Percentiles rank a stretch among this genome's conserved stretches.
These are phyloP conservation scores for Chloropsis cyanopogon DNA, from an alignment of 2,113 vertebrate genomes.

Conservation along the genomic window DNA sequence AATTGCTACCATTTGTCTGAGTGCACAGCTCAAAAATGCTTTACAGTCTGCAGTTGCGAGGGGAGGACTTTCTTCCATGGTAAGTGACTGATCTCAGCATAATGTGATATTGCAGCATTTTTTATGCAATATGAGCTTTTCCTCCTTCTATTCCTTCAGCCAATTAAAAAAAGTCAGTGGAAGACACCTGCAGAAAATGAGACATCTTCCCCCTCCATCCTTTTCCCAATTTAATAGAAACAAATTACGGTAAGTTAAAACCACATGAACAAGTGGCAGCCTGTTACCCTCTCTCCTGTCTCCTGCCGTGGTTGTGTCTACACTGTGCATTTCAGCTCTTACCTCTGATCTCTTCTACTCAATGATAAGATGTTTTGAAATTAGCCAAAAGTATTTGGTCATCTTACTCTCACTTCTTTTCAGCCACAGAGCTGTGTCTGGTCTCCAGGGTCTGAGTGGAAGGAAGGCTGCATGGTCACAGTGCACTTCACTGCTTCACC, in stretches of 20 bases:
- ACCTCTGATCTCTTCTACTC: not conserved
- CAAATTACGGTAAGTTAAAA: not conserved
- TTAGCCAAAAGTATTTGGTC: not conserved
- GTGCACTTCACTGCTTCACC: not conserved
- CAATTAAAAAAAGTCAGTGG: not conserved
- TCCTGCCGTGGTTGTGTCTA: not conserved
- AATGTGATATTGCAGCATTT: not conserved
- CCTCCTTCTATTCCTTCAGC: not conserved
- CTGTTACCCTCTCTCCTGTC: not conserved
- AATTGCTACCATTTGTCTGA: not conserved
- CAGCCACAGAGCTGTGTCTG: not conserved
- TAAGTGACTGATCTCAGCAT: not conserved
- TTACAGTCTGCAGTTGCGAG: not conserved
- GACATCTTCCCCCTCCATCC: accelerated
- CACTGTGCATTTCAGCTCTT: not conserved
- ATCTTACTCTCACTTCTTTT: not conserved
- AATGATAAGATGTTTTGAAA: not conserved
- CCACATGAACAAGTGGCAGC: not conserved
- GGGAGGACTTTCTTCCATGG: not conserved
- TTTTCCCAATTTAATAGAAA: not conserved
- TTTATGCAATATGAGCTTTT: not conserved
- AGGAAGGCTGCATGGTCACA: not conserved
- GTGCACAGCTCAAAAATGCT: not conserved
- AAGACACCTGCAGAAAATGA: not conserved
- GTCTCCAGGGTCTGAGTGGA: not conserved